Conservation (phyloP, 53 echinoderm and acorn worm genomes). For the Actinopyga echinites region DNA sequence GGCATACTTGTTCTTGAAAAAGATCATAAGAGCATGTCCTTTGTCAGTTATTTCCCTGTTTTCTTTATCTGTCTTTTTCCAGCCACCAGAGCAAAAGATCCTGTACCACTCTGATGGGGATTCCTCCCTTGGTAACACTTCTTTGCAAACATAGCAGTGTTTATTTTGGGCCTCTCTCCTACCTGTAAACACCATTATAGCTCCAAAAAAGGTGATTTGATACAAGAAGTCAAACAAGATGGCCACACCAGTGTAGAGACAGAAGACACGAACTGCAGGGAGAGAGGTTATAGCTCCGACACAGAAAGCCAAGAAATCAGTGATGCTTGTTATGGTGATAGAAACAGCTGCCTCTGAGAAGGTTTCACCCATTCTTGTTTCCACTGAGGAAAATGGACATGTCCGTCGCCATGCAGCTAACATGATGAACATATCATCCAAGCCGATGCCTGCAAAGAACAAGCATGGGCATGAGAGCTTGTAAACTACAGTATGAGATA, state of each 20-base stretch:
- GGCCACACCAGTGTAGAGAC: conserved; percentile 63
- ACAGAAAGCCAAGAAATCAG: conserved; percentile 68
- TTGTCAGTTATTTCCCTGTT: conserved; percentile 3
- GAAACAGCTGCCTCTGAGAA: conserved; percentile 75
- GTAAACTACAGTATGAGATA: too few species aligned
- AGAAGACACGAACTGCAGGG: conserved; percentile 62
- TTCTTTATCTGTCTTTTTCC: background rate
- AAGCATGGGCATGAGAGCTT: too few species aligned
- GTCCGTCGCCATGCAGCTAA: conserved; percentile 57
- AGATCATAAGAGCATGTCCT: conserved; percentile 47
- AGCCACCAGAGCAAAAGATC: conserved; percentile 55
- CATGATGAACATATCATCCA: conserved; percentile 64
- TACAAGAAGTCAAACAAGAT: conserved; percentile 63
- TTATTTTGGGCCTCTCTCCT: conserved; percentile 52
- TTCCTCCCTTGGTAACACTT: conserved; percentile 44
- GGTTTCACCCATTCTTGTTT: conserved; percentile 60
- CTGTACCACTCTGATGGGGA: conserved; percentile 23
- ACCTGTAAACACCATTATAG: conserved; percentile 71
- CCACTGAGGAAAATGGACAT: background rate
- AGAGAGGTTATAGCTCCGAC: conserved; percentile 66
- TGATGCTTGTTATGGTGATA: conserved; percentile 74
- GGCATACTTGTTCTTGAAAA: conserved; percentile 58
- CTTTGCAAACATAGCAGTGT: conserved; percentile 39
- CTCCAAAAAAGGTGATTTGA: conserved; percentile 76
- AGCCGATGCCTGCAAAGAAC: conserved; percentile 48